Percentiles rank a stretch among this genome's conserved stretches.
These are phyloP conservation scores for Hetaerina titia DNA, from an alignment of 2,888 invertebrate genomes.

Conservation along the genomic window DNA sequence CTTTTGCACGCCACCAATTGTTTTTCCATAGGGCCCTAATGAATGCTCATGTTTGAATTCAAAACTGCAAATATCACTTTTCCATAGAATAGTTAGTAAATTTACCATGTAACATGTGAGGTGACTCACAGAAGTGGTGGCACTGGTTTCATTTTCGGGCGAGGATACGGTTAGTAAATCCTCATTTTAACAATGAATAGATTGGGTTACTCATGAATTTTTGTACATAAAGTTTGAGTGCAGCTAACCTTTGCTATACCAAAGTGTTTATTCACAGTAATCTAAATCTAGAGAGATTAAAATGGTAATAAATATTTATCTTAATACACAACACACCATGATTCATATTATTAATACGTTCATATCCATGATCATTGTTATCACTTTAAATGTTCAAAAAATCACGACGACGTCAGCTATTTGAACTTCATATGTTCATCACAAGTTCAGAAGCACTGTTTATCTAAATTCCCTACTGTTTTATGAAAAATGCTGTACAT, in stretches of 20 bases:
- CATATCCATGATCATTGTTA: not conserved
- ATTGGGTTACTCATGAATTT: not conserved
- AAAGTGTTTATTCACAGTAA: not conserved
- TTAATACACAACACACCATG: not conserved
- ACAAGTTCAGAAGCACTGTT: not conserved
- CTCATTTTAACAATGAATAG: too few species aligned
- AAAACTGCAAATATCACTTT: too few species aligned
- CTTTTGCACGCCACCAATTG: too few species aligned
- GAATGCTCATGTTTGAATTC: too few species aligned
- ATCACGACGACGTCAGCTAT: not conserved
- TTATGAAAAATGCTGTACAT: not conserved
- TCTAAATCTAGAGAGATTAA: not conserved
- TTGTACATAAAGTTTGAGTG: not conserved
- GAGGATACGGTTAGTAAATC: too few species aligned
- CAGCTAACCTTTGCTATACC: not conserved
- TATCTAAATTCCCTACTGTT: not conserved
- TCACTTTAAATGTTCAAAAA: not conserved
- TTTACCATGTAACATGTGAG: too few species aligned
- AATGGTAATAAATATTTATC: not conserved
- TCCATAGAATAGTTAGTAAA: too few species aligned
- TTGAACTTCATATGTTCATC: not conserved
- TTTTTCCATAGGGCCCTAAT: too few species aligned
- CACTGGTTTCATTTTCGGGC: too few species aligned
- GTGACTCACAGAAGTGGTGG: too few species aligned
- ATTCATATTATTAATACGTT: not conserved